Evolutionary conservation across 2,888 invertebrate species (phyloP).

Genomic region (Isotomurus palustris): DNA sequence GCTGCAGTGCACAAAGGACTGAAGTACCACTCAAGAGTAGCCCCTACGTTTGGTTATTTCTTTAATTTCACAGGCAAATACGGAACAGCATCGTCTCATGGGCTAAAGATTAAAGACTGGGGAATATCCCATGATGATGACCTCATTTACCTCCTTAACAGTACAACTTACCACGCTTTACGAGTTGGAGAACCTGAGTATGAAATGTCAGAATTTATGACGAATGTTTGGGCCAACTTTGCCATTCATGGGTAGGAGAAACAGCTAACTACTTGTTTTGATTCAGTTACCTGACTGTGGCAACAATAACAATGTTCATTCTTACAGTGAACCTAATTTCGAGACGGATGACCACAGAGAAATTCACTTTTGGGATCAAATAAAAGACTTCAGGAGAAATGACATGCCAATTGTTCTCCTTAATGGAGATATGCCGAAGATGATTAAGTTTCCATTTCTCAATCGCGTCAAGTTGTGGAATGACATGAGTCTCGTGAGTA

Average conservation of each 20-base stretch:
- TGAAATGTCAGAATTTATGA: slow-evolving; percentile 32
- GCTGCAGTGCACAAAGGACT: slow-evolving; percentile 32
- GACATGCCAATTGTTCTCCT: slow-evolving; percentile 20
- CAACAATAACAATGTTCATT: background rate
- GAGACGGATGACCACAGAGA: slow-evolving; percentile 20
- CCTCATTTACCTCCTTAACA: slow-evolving; percentile 31
- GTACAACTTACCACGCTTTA: slow-evolving; percentile 28
- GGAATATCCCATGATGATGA: slow-evolving; percentile 32
- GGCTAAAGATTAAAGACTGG: slow-evolving; percentile 23
- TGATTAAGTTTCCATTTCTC: slow-evolving; percentile 28
- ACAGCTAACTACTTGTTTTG: background rate
- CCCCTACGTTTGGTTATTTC: slow-evolving; percentile 36
- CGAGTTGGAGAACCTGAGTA: slow-evolving; percentile 30
- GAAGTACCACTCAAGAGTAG: slow-evolving; percentile 24
- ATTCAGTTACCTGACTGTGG: background rate
- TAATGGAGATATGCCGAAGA: slow-evolving; percentile 28
- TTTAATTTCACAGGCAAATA: slow-evolving; percentile 37
- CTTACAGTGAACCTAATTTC: slow-evolving; percentile 24
- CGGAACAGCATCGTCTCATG: slow-evolving; percentile 29
- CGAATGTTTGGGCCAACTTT: slow-evolving; percentile 38
- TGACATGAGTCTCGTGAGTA: slow-evolving; percentile 19
- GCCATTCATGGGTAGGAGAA: slow-evolving; percentile 20
- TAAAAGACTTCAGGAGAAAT: slow-evolving; percentile 10
- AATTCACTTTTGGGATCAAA: slow-evolving; percentile 28
- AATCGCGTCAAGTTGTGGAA: slow-evolving; percentile 30